Evolutionary conservation across 2,797 vertebrate species (phyloP).

Genomic region (Leptodactylus fallax): DNA sequence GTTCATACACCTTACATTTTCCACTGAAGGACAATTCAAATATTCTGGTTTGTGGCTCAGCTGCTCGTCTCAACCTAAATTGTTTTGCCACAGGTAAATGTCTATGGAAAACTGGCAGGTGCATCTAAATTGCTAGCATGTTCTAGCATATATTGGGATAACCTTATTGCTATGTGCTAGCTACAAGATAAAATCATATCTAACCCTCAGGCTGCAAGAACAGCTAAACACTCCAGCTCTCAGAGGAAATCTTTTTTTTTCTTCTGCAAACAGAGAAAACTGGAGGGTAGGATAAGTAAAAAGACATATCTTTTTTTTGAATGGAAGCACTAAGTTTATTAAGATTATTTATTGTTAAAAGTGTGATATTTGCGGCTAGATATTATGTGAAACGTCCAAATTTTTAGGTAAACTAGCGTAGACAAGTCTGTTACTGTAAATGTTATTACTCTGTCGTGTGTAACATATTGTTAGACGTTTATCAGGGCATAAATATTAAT

Average conservation of each 20-base stretch:
- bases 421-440: neutral
- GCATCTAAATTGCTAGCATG: slow-evolving; percentile 47
- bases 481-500: neutral
- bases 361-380: neutral
- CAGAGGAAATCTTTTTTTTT: slow-evolving; percentile 26
- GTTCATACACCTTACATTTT: neutral
- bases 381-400: neutral
- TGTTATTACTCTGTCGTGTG: neutral
- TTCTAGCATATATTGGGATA: slow-evolving; percentile 33
- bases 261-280: slow-evolving; percentile 25
- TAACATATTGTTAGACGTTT: neutral
- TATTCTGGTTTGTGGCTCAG: slow-evolving; percentile 1
- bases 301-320: neutral
- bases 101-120: slow-evolving; percentile 59
- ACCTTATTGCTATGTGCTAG: slow-evolving; percentile 33
- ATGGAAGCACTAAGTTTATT: neutral
- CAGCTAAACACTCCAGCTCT: neutral
- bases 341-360: neutral
- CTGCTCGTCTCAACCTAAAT: neutral
- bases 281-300: slow-evolving; percentile 8
- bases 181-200: slow-evolving; percentile 59
- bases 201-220: slow-evolving; percentile 19
- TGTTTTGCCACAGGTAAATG: slow-evolving; percentile 58
- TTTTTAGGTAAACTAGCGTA: slow-evolving; percentile 1
- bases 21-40: neutral